Evolutionary conservation across 2,797 vertebrate genomes (phyloP), one percentile per base, ranked within the genome.

Genomic region (Labeo calbasu): DNA sequence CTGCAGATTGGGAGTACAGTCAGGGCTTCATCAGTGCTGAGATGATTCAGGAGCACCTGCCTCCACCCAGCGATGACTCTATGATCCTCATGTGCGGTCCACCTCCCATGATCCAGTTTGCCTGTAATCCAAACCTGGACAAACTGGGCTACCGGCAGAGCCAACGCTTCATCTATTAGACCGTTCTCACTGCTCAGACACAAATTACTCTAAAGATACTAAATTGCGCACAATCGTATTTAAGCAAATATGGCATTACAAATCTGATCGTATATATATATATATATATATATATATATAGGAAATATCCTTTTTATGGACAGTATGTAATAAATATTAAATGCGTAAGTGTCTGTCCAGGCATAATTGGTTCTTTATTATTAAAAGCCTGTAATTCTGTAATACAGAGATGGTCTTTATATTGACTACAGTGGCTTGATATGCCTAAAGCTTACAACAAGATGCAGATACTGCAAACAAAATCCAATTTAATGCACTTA

Each of bases 61-160:
- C 92, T 13, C 57, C 86, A 25, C 91, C 91, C 28, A 84, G 77
- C 43, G 91, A 92, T 10, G 91, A 91, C 77, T 87, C 84, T 40
- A 71, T 93, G 80, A 85, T 93, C 61, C 91, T 93, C 46, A 91
- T 93, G 84, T 93, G 92, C 61, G 92, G 92, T n/a, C 92, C 92
- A 0, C 92, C 92, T 23, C 90, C 92, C 68, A 93, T 93, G 92
- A 91, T 93, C 84, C 92, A 92, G 89, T 90, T 92, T 36, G 90
- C 91, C 46, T 93, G 92, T 77, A 91, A 86, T 81, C 91, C 92
- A 36, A 93, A 89, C 84, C 86, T 93, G 78, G 91, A 93, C 84
- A 91, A 91, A 71, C 84, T 93, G 57, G 91, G 91, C 73, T 92
- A 91, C 82, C 68, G 85, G 63, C 87, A 88, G 79, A 86, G 85